Evolutionary conservation across 1,140 invertebrate species (phyloP).

Genomic region (Colletes gigas): DNA sequence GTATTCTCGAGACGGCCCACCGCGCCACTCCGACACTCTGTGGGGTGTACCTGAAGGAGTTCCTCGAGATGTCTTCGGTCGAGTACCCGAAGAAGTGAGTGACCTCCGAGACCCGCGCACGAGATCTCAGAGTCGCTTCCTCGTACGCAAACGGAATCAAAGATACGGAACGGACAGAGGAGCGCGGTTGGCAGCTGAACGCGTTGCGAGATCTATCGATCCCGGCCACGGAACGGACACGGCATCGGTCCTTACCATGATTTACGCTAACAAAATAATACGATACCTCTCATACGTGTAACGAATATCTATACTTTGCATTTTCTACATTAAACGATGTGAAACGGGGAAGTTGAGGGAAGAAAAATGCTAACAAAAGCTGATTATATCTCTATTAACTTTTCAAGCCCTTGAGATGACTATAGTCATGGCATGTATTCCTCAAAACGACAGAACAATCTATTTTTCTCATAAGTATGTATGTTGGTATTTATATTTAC

Average conservation of each 20-base stretch:
- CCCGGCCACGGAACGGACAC: background rate
- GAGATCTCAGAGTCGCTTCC: slow-evolving; percentile 66
- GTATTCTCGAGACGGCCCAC: slow-evolving; percentile 59
- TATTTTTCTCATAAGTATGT: no score
- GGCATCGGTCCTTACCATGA: background rate
- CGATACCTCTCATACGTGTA: no score
- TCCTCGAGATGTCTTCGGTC: slow-evolving; percentile 55
- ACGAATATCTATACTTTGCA: no score
- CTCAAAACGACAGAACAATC: no score
- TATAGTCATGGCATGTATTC: no score
- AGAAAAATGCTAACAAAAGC: no score
- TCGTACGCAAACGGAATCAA: slow-evolving; percentile 71
- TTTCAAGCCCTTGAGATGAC: no score
- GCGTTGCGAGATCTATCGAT: slow-evolving; percentile 36
- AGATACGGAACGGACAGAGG: slow-evolving; percentile 59
- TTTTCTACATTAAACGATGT: no score
- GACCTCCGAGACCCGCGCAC: slow-evolving; percentile 69
- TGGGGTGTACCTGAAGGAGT: slow-evolving; percentile 58
- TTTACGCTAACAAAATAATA: no score
- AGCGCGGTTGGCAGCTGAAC: slow-evolving; percentile 42
- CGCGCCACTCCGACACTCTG: slow-evolving; percentile 43
- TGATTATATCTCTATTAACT: no score
- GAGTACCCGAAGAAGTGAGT: slow-evolving; percentile 71
- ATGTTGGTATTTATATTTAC: no score
- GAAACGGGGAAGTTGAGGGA: no score